Evolutionary conservation across 2,888 invertebrate species (phyloP), one percentile per base, ranked within the genome.

Genomic region (Amphiduros pacificus): DNA sequence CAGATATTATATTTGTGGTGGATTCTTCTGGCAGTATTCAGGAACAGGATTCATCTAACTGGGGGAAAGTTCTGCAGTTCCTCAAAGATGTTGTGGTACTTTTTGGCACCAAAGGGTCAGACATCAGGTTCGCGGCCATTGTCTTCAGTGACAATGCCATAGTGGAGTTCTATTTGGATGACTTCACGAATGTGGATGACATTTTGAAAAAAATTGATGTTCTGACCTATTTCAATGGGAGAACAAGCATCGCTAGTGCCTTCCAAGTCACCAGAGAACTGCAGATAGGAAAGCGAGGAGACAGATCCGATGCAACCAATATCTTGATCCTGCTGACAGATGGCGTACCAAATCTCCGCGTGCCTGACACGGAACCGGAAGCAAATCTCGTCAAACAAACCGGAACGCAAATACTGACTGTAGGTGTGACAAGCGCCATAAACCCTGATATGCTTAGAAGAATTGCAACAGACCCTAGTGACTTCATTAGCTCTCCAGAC

Each of bases 241-340:
- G 44, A n/a, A 20, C 22, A 44, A 44, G n/a, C 22, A 22, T 44
- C 9, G 44, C 22, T 17, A 5, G 44, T 5, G 22, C 44, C 5
- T 22, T n/a, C n/a, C n/a, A n/a, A n/a, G n/a, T n/a, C n/a, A n/a
- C n/a, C n/a, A n/a, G n/a, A n/a, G n/a, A n/a, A n/a, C n/a, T n/a
- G n/a, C n/a, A n/a, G n/a, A n/a, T n/a, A 17, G 44, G n/a, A 20
- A n/a, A 20, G n/a, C 44, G 20, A 11, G 44, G 44, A 44, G n/a
- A 6, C 44, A 44, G 44, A 44, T 5, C 44, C 5, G 44, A 44
- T 44, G 44, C 44, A 44, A 22, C 44, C n/a, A 44, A 44, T n/a
- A 44, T 44, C n/a, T n/a, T 44, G n/a, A 44, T 44, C 44, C 44
- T 44, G n/a, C n/a, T 44, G 44, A 44, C 44, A 20, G 44, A 44